Evolutionary conservation across 2,888 invertebrate genomes (phyloP).

Genomic region (Euclidia mi): DNA sequence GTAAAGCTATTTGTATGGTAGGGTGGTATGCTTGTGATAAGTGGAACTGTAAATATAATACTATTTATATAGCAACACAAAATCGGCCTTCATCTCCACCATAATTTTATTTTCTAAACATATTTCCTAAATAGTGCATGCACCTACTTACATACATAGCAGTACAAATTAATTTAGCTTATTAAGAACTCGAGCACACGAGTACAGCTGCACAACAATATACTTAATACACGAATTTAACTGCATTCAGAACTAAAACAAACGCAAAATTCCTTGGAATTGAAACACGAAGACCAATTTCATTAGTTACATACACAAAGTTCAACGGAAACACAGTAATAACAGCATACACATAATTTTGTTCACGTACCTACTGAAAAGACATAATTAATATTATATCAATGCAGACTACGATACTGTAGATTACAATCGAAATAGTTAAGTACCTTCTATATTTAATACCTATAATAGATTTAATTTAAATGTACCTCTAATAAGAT

Average conservation of each 20-base stretch:
- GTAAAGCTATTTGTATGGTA: neutral
- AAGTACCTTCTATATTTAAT: too few species aligned
- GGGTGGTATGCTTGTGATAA: neutral
- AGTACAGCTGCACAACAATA: neutral
- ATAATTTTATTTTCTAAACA: too few species aligned
- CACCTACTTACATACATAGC: too few species aligned
- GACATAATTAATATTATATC: constrained; percentile 49
- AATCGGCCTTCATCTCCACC: too few species aligned
- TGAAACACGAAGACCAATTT: constrained; percentile 41
- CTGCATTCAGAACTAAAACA: constrained; percentile 21
- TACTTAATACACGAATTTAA: constrained; percentile 19
- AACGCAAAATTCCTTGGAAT: constrained; percentile 35
- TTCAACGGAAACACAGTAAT: constrained; percentile 31
- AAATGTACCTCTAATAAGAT: too few species aligned
- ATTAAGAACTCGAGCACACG: too few species aligned
- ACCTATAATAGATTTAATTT: too few species aligned
- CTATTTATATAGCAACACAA: too few species aligned
- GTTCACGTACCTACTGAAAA: constrained; percentile 34
- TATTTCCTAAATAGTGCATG: too few species aligned
- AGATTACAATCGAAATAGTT: too few species aligned
- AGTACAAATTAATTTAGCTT: too few species aligned
- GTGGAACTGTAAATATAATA: too few species aligned
- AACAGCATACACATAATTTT: constrained; percentile 9
- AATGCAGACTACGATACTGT: constrained; percentile 48
- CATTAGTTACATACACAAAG: constrained; percentile 39